phyloP scores from a whole-genome alignment of 2,113 vertebrate species.

The Neodon shergylaensis region DNA sequence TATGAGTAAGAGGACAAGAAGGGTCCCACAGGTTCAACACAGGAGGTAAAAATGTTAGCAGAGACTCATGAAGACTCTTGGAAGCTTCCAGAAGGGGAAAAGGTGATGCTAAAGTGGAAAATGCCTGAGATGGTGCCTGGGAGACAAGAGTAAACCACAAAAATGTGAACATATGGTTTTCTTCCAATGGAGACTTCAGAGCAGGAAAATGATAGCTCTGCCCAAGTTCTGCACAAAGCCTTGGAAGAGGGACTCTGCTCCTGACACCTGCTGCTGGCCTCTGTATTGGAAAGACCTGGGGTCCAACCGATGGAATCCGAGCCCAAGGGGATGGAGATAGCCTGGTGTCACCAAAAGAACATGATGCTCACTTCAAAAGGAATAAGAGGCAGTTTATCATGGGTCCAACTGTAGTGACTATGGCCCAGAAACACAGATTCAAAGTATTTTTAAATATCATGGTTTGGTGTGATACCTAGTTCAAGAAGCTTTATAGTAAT shows the following conservation, averaged over 20 bases:
- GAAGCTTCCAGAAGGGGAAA: neutral
- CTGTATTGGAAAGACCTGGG: neutral
- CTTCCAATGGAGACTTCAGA: neutral
- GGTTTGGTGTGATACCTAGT: neutral
- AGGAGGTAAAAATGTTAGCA: rapidly evolving
- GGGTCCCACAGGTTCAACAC: too few relatives aligned
- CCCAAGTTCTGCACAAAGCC: neutral
- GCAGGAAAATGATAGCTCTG: neutral
- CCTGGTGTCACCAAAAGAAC: neutral
- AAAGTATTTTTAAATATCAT: neutral
- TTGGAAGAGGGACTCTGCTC: neutral
- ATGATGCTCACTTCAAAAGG: neutral
- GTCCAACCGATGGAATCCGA: neutral
- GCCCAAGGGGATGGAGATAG: neutral
- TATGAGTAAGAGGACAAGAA: rapidly evolving
- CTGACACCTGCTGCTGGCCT: neutral
- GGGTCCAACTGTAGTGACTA: neutral
- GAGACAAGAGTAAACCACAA: rapidly evolving
- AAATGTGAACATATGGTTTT: rapidly evolving
- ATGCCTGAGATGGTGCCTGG: rapidly evolving
- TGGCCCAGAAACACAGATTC: too few relatives aligned
- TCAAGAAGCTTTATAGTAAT: neutral
- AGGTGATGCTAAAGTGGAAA: rapidly evolving
- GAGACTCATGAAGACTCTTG: neutral
- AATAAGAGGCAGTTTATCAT: neutral